Conservation (phyloP, 1,140 invertebrate species). For the Papilio dardanus region DNA sequence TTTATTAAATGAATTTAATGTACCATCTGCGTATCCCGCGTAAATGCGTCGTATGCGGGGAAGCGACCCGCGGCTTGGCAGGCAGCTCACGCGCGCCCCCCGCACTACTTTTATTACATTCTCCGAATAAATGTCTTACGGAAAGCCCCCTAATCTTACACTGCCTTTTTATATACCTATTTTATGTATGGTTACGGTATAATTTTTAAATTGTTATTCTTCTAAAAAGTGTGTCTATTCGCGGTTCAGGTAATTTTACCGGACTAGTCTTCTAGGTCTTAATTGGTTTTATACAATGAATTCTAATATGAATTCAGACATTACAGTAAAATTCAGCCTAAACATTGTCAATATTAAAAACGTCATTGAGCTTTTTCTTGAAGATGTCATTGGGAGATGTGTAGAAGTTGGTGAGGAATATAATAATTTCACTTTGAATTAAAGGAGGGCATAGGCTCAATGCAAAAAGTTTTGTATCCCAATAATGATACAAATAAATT, state of each 20-base stretch:
- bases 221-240: not conserved
- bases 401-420: not conserved
- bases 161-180: slow-evolving; percentile 11
- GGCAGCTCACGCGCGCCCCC: slow-evolving; percentile 58
- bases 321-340: not conserved
- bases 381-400: not conserved
- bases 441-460: not conserved
- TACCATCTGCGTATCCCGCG: slow-evolving; percentile 50
- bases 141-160: slow-evolving; percentile 49
- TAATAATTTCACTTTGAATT: not conserved
- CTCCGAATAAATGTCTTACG: slow-evolving; percentile 61
- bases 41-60: slow-evolving; percentile 58
- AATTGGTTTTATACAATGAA: not conserved
- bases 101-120: slow-evolving; percentile 72
- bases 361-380: not conserved
- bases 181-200: not conserved
- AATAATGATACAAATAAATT: not conserved
- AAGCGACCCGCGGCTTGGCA: slow-evolving; percentile 52
- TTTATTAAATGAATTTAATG: slow-evolving; percentile 1
- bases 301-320: not conserved
- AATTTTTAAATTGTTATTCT: not conserved
- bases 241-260: not conserved
- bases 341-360: not conserved
- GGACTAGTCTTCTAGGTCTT: not conserved
- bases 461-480: not conserved